Evolutionary conservation across 2,797 vertebrate species (phyloP).

Genomic region (Heliangelus exortis): DNA sequence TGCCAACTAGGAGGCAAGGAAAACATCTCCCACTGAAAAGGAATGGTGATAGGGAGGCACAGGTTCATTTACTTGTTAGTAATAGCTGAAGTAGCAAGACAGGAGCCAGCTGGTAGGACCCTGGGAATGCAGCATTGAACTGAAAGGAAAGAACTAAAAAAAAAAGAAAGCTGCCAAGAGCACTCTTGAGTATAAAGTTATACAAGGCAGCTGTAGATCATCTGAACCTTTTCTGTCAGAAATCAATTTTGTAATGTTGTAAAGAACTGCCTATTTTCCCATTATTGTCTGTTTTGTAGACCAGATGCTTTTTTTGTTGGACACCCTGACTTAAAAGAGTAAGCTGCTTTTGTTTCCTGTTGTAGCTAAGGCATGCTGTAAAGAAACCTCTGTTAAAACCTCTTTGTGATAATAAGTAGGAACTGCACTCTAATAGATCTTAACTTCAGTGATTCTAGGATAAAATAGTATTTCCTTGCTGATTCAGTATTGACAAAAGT

Average conservation of each 20-base stretch:
- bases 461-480: constrained; percentile 14
- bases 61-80: neutral
- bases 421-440: neutral
- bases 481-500: constrained; percentile 29
- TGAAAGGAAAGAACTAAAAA: neutral
- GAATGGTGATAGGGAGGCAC: neutral
- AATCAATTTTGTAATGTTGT: neutral
- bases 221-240: neutral
- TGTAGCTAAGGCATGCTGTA: neutral
- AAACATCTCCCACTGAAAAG: neutral
- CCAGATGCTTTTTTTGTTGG: neutral
- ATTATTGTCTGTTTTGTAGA: neutral
- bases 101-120: neutral
- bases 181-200: neutral
- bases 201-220: neutral
- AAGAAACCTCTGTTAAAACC: neutral
- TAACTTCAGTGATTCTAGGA: neutral
- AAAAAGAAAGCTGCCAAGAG: neutral
- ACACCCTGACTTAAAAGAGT: neutral
- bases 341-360: neutral
- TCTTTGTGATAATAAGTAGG: neutral
- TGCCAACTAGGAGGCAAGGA: neutral
- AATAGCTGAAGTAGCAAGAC: neutral
- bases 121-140: neutral
- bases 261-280: neutral